phyloP scores from a whole-genome alignment of 2,797 vertebrate species.

The Amphiprion clarkii region DNA sequence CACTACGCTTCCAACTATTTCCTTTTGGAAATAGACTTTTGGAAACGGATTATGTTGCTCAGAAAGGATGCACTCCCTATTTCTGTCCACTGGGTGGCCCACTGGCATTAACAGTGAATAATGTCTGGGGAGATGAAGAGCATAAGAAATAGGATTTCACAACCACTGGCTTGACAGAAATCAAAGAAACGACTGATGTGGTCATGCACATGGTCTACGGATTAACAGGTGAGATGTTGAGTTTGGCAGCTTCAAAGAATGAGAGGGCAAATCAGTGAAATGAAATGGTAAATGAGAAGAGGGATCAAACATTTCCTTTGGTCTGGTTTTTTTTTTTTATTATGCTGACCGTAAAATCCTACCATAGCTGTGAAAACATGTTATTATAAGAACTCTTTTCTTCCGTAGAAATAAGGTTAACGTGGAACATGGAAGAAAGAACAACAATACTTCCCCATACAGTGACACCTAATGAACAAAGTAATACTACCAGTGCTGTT shows the following conservation, averaged over 20 bases:
- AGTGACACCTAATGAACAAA: constrained; percentile 34
- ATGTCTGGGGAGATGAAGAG: background rate
- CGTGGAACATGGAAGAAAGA: background rate
- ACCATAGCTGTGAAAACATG: constrained; percentile 27
- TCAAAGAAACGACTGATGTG: background rate
- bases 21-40: constrained; percentile 1
- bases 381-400: background rate
- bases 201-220: background rate
- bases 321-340: background rate
- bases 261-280: background rate
- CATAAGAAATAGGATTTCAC: background rate
- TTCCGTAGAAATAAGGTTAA: background rate
- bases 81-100: constrained; percentile 75
- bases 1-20: background rate
- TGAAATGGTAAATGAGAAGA: constrained; percentile 7
- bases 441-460: constrained; percentile 7
- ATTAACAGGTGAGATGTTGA: constrained; percentile 6
- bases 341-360: constrained; percentile 7
- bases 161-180: background rate
- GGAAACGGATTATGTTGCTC: background rate
- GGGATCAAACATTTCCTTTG: constrained; percentile 8
- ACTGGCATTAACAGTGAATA: constrained; percentile 54
- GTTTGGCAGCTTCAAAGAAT: background rate
- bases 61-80: constrained; percentile 35
- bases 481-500: constrained; percentile 50